Base-by-base conservation (phyloP, 2,888 invertebrate genomes). In the Leptura quadrifasciata region DNA sequence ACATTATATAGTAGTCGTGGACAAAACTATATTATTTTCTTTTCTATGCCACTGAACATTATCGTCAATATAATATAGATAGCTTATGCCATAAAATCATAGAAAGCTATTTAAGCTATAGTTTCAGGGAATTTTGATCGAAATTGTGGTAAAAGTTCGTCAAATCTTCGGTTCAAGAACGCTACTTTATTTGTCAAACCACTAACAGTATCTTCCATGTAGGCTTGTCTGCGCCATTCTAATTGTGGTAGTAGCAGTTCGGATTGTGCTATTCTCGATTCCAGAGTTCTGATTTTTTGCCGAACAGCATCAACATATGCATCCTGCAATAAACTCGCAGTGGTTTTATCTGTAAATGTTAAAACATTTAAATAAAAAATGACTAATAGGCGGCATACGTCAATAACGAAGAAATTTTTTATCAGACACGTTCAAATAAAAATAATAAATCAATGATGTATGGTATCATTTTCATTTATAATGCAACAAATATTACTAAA, bases 261-360 rank as follows among this genome's bases (percentile, higher is more conserved):
- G 2, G 87, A 85, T 78, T 87, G 86, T 55, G 87, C 84, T 81
- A 91, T 87, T 52, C 91, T 85, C 39, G 88, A 88, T 83, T 91
- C 90, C 80, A 91, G 86, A 77, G 86, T 87, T 76, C 86, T 84
- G 35, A 91, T 85, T 82, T 90, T 90, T 67, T 89, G 87, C 78
- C 88, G 87, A n/a, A 91, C 88, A 31, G 90, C 89, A 80, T 90
- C 90, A 27, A 91, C 86, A 78, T 91, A 91, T 3, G 89, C 90
- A 79, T 90, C 89, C 82, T 90, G 89, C 60, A 90, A 80, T 21
- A 85, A 73, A 77, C 84, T 86, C 10, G 84, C 82, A 57, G 81
- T 83, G 12, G 83, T 84, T 80, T 83, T 83, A 76, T 79, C 85
- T 86, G 63, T 2, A 82, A 84, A 39, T 10, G 18, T 12, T 18